Evolutionary conservation across 2,797 vertebrate species (phyloP), one percentile per base, ranked within the genome.

Genomic region (Strix occidentalis): DNA sequence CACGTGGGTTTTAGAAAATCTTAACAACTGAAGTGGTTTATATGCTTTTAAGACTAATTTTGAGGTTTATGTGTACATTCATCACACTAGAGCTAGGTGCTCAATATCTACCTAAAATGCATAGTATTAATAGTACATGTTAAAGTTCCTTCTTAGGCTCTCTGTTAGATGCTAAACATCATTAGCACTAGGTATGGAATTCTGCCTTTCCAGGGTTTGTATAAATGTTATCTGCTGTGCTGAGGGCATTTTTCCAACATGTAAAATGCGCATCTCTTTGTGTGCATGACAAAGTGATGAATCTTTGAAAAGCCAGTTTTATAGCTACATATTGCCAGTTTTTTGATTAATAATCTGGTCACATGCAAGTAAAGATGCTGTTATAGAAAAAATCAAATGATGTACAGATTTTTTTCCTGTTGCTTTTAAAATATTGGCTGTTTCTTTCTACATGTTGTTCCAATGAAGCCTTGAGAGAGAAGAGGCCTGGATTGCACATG

Each of bases 41-140:
- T 98, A 97, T 97, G 98, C 98, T 98, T 98, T 98, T 98, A 98
- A 98, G 98, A 98, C 97, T 97, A 97, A 98, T 97, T 98, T 98
- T 97, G 96, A 98, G 98, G 97, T 97, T 97, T 98, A 96, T 98
- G 97, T 98, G 97, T 97, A 97, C 97, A 98, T 98, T 98, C 97
- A 98, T 98, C 97, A 97, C 77, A 87, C 66, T 7, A 29, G 79
- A 87, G 77, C 94, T 95, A 71, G 70, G 86, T 84, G 81, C 80
- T 95, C 82, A 93, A 78, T 96, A 96, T 95, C 95, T 96, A 95
- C 81, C 97, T 87, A 93, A 97, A 97, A 93, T 81, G 71, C 89
- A 86, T 26, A 64, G 89, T 77, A 90, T 81, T 77, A 95, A 84
- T 86, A 93, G 76, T 71, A 90, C 45, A 71, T 75, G 90, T 81